phyloP scores from a whole-genome alignment of 2,797 vertebrate species.

The Setipinna tenuifilis region DNA sequence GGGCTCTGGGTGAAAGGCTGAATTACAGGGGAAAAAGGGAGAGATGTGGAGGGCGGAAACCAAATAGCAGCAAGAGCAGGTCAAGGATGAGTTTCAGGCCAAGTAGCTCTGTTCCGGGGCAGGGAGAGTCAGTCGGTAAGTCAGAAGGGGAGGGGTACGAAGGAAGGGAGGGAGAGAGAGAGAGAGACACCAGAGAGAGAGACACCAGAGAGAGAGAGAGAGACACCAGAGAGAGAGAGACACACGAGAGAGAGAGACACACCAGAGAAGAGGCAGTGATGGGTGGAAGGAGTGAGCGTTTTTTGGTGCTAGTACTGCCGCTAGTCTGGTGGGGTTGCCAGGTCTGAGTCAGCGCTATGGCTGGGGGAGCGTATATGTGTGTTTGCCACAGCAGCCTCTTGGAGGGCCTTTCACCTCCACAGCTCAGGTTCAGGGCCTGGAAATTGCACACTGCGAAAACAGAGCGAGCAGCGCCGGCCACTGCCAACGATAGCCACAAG shows the following conservation, averaged over 20 bases:
- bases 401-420: neutral
- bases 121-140: neutral
- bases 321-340: neutral
- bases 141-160: neutral
- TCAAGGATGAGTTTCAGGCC: conserved; percentile 9
- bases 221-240: neutral
- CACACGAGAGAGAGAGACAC: neutral
- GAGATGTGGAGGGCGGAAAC: neutral
- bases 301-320: neutral
- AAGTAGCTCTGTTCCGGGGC: neutral
- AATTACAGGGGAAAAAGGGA: conserved; percentile 1
- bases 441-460: conserved; percentile 12
- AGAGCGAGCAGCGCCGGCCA: conserved; percentile 60
- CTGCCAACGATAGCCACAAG: conserved; percentile 65
- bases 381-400: neutral
- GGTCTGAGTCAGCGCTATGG: neutral
- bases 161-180: neutral
- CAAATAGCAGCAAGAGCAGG: conserved; percentile 6
- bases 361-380: neutral
- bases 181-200: neutral
- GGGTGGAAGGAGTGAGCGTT: neutral
- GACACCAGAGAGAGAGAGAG: neutral
- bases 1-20: neutral
- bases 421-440: neutral
- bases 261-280: neutral